These are phyloP conservation scores for Cervus canadensis DNA, from an alignment of 2,113 vertebrate genomes.

Conservation along the genomic window DNA sequence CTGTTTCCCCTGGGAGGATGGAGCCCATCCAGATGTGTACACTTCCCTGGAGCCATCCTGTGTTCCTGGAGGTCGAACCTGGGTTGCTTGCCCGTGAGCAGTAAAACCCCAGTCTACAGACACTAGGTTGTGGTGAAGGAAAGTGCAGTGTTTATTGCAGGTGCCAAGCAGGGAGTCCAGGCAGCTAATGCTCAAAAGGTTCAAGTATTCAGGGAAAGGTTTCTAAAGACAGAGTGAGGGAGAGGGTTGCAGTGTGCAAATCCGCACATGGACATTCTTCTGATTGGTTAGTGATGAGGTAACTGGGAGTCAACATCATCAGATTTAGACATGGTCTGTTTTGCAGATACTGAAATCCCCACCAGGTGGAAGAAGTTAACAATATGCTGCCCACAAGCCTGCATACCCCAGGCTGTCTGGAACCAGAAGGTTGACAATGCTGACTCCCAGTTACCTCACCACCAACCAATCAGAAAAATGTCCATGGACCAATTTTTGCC, in stretches of 20 bases:
- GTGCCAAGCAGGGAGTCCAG: background rate
- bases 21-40: constrained; percentile 38
- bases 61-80: constrained; percentile 44
- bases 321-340: background rate
- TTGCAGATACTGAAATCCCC: background rate
- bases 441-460: background rate
- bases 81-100: background rate
- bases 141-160: background rate
- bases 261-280: background rate
- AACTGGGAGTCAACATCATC: background rate
- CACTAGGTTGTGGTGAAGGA: background rate
- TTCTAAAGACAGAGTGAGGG: background rate
- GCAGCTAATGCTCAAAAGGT: background rate
- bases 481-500: background rate
- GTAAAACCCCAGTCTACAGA: background rate
- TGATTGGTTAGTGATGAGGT: background rate
- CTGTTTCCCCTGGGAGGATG: constrained; percentile 62
- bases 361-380: background rate
- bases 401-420: background rate
- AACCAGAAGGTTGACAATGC: background rate
- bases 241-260: background rate
- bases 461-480: background rate
- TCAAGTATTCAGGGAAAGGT: background rate
- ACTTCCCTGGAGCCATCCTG: constrained; percentile 36
- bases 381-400: background rate